Conservation (phyloP, 2,888 invertebrate genomes). For the Chouioia cunea region DNA sequence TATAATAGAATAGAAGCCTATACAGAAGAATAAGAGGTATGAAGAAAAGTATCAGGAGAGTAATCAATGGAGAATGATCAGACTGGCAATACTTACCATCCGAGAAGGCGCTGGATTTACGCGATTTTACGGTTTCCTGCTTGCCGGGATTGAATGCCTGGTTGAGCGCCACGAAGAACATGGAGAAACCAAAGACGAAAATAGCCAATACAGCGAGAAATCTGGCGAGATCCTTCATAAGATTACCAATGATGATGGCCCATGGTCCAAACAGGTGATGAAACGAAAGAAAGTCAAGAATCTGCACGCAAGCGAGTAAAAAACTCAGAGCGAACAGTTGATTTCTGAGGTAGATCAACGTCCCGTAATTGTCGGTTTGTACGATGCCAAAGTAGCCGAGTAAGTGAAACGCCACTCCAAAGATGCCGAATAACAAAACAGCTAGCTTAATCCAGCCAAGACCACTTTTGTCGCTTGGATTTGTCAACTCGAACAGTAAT, state of each 20-base stretch:
- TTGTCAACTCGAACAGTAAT: constrained; percentile 95
- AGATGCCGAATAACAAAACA: constrained; percentile 87
- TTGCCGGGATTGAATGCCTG: constrained; percentile 83
- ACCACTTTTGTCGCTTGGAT: constrained; percentile 97
- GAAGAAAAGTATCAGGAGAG: neutral
- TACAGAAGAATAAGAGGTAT: neutral
- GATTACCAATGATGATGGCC: constrained; percentile 98
- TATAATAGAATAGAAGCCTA: no score
- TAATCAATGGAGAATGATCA: no score
- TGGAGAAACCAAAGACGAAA: constrained; percentile 98
- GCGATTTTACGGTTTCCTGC: no score
- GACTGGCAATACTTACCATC: constrained; percentile 81
- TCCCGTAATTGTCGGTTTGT: constrained; percentile 81
- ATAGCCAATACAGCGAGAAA: constrained; percentile 97
- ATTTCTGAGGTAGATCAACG: constrained; percentile 93
- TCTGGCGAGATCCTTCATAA: constrained; percentile 93
- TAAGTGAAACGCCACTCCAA: constrained; percentile 91
- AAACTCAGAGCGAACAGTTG: constrained; percentile 97
- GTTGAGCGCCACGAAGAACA: constrained; percentile 96
- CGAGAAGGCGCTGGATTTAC: constrained; percentile 69
- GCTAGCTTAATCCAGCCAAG: constrained; percentile 94
- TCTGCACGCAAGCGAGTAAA: constrained; percentile 96
- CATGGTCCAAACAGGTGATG: constrained; percentile 99
- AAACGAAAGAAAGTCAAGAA: constrained; percentile 97
- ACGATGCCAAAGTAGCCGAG: constrained; percentile 79